These are phyloP conservation scores for Tautogolabrus adspersus DNA, from an alignment of 2,113 vertebrate genomes.

Conservation along the genomic window DNA sequence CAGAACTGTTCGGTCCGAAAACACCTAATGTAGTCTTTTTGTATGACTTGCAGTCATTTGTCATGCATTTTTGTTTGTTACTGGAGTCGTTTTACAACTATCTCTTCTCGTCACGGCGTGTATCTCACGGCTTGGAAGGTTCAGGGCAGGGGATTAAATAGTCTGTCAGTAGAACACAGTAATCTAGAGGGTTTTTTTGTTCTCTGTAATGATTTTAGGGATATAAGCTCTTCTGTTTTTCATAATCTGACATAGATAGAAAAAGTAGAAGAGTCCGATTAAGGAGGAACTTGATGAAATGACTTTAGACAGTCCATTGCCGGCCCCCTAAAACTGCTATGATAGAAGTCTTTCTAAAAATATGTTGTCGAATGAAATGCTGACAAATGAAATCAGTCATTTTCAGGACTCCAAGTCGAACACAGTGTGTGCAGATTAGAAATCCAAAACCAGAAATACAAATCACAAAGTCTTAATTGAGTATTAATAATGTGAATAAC, in stretches of 20 bases:
- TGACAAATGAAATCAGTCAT: not conserved
- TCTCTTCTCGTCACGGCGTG: too few species aligned
- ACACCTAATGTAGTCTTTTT: too few species aligned
- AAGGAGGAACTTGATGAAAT: constrained; percentile 17
- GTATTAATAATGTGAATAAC: constrained; percentile 73
- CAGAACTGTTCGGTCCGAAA: too few species aligned
- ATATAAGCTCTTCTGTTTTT: constrained; percentile 17
- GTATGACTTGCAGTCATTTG: too few species aligned
- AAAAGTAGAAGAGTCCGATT: constrained; percentile 31
- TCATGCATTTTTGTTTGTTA: too few species aligned
- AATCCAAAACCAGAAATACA: not conserved
- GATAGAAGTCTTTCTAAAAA: not conserved
- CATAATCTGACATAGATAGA: constrained; percentile 26
- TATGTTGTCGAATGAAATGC: not conserved
- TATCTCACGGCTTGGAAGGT: not conserved
- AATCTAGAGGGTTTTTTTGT: not conserved
- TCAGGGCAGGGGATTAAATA: not conserved
- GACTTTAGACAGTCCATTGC: not conserved
- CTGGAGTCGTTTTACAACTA: too few species aligned
- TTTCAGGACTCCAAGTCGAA: not conserved
- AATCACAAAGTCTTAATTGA: not conserved
- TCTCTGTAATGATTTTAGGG: not conserved
- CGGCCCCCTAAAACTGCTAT: not conserved
- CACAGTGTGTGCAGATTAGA: not conserved
- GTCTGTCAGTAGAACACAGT: not conserved